Evolutionary conservation across 1,140 invertebrate species (phyloP).

Genomic region (Centruroides sculpturatus): DNA sequence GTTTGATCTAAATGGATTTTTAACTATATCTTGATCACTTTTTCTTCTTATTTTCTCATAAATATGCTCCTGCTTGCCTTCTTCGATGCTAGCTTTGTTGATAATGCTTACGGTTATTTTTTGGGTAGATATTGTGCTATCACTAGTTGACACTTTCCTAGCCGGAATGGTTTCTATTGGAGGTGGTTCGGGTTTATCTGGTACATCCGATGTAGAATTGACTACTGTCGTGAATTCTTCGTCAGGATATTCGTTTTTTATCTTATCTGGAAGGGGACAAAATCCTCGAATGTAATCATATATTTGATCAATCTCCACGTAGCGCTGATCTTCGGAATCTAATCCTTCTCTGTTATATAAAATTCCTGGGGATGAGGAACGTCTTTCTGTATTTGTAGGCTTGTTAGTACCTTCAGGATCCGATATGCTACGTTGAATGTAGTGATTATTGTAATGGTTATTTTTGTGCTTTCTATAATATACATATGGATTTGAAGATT

Average conservation of each 20-base stretch:
- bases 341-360: not conserved
- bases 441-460: no score
- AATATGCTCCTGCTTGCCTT: slow-evolving; percentile 9
- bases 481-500: slow-evolving; percentile 3
- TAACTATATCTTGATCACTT: not conserved
- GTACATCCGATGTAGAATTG: not conserved
- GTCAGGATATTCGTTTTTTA: slow-evolving; percentile 13
- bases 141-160: not conserved
- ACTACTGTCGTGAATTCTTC: slow-evolving; percentile 4
- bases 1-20: not conserved
- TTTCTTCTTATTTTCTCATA: slow-evolving; percentile 12
- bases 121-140: slow-evolving; percentile 2
- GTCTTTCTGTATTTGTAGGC: slow-evolving; percentile 1
- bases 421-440: slow-evolving; percentile 14
- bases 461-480: no score
- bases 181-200: slow-evolving; percentile 61
- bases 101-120: slow-evolving; percentile 13
- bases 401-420: slow-evolving; percentile 9
- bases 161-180: slow-evolving; percentile 73
- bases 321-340: slow-evolving; percentile 44
- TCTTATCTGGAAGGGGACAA: slow-evolving; percentile 50
- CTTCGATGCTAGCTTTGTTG: slow-evolving; percentile 1
- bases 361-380: slow-evolving; percentile 2
- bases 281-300: slow-evolving; percentile 89
- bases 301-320: slow-evolving; percentile 91